phyloP scores from a whole-genome alignment of 2,797 vertebrate genomes.

The Semotilus atromaculatus region DNA sequence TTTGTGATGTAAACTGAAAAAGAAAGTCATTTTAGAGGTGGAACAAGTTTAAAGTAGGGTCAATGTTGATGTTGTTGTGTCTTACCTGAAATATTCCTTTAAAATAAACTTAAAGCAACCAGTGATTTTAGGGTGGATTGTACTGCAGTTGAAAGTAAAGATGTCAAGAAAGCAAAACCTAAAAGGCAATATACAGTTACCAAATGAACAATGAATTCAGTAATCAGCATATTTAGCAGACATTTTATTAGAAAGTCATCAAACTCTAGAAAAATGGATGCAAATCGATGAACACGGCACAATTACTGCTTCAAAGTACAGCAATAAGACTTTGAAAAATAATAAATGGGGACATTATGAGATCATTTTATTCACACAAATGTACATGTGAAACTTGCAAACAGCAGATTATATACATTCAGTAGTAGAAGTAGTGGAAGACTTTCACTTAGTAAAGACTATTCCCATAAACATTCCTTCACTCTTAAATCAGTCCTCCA shows the following conservation, averaged over 20 bases:
- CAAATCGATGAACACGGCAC: constrained; percentile 31
- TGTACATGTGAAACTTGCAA: constrained; percentile 68
- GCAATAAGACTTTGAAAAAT: constrained; percentile 29
- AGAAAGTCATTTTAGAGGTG: not conserved
- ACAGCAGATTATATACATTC: constrained; percentile 75
- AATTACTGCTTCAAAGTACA: constrained; percentile 30
- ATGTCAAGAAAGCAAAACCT: not conserved
- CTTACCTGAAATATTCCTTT: not conserved
- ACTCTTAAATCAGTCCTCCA: constrained; percentile 33
- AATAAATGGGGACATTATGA: constrained; percentile 35
- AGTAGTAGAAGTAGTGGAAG: constrained; percentile 74
- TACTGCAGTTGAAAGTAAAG: not conserved
- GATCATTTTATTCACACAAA: constrained; percentile 73
- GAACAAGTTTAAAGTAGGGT: no score
- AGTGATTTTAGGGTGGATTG: not conserved
- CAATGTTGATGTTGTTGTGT: not conserved
- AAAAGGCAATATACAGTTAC: not conserved
- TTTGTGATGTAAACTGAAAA: not conserved
- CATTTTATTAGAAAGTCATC: constrained; percentile 49
- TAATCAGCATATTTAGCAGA: constrained; percentile 23
- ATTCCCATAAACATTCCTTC: constrained; percentile 61
- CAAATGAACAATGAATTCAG: not conserved
- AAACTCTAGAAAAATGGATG: constrained; percentile 40
- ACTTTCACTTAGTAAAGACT: constrained; percentile 64
- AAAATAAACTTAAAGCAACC: not conserved